Conservation (phyloP, 2,113 vertebrate species). For the Brachionichthys hirsutus region DNA sequence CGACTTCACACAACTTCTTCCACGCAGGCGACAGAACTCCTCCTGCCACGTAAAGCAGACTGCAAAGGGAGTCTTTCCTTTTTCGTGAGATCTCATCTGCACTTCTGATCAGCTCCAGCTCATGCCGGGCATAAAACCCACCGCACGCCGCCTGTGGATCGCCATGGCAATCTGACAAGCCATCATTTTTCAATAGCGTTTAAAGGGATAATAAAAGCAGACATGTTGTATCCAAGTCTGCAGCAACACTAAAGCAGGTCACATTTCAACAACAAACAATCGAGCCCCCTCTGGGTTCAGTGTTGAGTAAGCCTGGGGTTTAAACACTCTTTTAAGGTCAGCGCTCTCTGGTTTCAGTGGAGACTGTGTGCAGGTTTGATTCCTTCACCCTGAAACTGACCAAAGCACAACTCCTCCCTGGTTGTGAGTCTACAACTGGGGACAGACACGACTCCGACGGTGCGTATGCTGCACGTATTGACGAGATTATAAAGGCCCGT, state of each 20-base stretch:
- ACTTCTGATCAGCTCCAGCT: too few species aligned
- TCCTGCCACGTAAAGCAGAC: too few species aligned
- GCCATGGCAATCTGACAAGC: not conserved
- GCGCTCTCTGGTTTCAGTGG: constrained; percentile 69
- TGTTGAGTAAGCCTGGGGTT: constrained; percentile 62
- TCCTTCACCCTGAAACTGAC: constrained; percentile 51
- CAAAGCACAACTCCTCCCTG: constrained; percentile 30
- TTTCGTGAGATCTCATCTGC: too few species aligned
- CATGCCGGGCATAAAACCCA: too few species aligned
- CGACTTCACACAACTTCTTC: not conserved
- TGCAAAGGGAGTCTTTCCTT: too few species aligned
- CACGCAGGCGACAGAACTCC: not conserved
- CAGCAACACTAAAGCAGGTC: constrained; percentile 34
- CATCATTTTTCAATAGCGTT: not conserved
- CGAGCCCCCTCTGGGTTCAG: constrained; percentile 26
- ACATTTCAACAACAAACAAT: constrained; percentile 65
- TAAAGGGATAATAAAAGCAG: not conserved
- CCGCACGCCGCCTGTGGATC: not conserved
- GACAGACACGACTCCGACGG: not conserved
- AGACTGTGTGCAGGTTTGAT: constrained; percentile 50
- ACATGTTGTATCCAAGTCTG: constrained; percentile 17
- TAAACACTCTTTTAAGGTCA: constrained; percentile 69
- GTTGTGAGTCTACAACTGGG: constrained; percentile 3
- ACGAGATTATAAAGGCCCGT: not conserved
- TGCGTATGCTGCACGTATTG: not conserved